Evolutionary conservation across 2,888 invertebrate genomes (phyloP).

Genomic region (Trachelus tabidus): DNA sequence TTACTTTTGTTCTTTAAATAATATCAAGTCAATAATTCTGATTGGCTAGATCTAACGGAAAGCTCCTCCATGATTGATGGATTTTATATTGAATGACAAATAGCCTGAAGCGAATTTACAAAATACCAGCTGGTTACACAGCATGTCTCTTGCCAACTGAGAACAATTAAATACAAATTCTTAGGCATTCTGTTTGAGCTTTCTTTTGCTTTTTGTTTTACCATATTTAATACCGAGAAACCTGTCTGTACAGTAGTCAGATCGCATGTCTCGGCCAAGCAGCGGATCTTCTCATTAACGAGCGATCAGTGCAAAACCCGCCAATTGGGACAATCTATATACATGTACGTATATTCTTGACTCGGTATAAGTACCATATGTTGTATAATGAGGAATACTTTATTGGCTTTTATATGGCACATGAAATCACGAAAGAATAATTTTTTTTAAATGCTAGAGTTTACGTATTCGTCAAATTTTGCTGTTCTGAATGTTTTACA

Average conservation of each 20-base stretch:
- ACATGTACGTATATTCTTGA: background rate
- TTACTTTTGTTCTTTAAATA: background rate
- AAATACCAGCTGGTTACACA: background rate
- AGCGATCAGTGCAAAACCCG: background rate
- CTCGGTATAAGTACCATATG: background rate
- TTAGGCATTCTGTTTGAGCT: background rate
- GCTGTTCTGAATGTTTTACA: background rate
- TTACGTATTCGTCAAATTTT: background rate
- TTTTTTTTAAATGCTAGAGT: background rate
- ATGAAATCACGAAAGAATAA: too few species aligned
- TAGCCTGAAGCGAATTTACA: background rate
- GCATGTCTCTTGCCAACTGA: background rate
- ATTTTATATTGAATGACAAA: background rate
- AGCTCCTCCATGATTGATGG: background rate
- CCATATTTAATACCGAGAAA: background rate
- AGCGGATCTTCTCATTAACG: background rate
- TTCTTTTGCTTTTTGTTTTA: background rate
- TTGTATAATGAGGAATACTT: background rate
- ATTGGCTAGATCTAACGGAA: background rate
- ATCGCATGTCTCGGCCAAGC: background rate
- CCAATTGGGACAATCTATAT: background rate
- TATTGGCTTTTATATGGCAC: background rate
- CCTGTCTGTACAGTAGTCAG: background rate
- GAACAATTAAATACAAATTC: background rate
- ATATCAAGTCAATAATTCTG: background rate